phyloP scores from a whole-genome alignment of 1,140 invertebrate species.

The Drosophila pseudoobscura region DNA sequence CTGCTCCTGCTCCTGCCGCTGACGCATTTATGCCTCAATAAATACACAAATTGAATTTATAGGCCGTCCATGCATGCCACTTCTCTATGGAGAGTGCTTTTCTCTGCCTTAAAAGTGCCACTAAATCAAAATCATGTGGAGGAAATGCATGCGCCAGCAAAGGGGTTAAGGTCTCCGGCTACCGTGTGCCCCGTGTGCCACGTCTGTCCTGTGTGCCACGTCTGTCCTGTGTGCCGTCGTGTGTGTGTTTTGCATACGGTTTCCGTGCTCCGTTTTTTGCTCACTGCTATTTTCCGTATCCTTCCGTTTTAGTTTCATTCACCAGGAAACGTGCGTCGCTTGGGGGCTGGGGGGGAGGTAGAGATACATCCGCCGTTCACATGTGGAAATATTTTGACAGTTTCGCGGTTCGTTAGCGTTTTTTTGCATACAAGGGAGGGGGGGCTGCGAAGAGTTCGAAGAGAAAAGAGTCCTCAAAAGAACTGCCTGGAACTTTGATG shows the following conservation, averaged over 20 bases:
- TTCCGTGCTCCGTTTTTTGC: constrained; percentile 55
- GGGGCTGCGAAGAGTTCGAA: too few species aligned
- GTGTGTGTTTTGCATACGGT: constrained; percentile 72
- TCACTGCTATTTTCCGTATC: constrained; percentile 63
- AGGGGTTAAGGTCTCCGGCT: constrained; percentile 60
- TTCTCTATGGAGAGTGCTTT: constrained; percentile 52
- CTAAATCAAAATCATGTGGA: constrained; percentile 80
- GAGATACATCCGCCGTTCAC: constrained; percentile 36
- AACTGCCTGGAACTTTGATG: too few species aligned
- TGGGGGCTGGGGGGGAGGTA: constrained; percentile 17
- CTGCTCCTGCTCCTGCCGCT: constrained; percentile 37
- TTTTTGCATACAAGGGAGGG: background rate
- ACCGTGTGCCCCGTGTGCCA: constrained; percentile 18
- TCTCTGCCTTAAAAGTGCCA: constrained; percentile 75
- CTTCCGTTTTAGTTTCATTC: constrained; percentile 69
- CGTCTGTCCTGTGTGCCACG: constrained; percentile 3
- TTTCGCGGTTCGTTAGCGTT: constrained; percentile 77
- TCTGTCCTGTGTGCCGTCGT: background rate
- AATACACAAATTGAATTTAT: constrained; percentile 82
- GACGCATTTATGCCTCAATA: constrained; percentile 80
- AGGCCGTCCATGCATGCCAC: constrained; percentile 31
- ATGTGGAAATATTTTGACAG: constrained; percentile 79
- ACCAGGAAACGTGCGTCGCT: constrained; percentile 54
- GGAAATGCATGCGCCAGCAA: constrained; percentile 56
- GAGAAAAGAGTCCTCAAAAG: too few species aligned